A percentile compares a stretch with the other conserved stretches of the same genome.
Evolutionary conservation across 2,888 invertebrate species (phyloP).

Genomic region (Liopterus haemorrhoidalis): DNA sequence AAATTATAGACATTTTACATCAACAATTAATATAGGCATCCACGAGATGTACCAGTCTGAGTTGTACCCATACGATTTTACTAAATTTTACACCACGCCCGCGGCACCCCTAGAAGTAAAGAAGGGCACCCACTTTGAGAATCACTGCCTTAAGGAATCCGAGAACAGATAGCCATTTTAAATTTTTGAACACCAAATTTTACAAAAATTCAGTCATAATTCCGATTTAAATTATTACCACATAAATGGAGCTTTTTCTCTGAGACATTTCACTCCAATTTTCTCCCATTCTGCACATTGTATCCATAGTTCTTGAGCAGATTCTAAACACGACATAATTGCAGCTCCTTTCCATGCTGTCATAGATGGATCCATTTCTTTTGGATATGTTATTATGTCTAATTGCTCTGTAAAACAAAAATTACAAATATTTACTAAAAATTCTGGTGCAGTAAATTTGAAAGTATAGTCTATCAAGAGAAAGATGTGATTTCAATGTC

Average conservation of each 20-base stretch:
- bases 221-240: conserved; percentile 51
- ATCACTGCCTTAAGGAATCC: no score
- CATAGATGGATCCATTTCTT: conserved; percentile 87
- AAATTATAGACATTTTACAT: no score
- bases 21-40: no score
- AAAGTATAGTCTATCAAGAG: neutral
- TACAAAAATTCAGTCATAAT: neutral
- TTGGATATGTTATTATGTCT: conserved; percentile 84
- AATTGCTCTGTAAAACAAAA: conserved; percentile 56
- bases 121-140: no score
- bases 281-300: conserved; percentile 78
- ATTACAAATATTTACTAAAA: no score
- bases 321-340: conserved; percentile 87
- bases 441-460: neutral
- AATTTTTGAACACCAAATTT: no score
- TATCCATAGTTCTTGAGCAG: conserved; percentile 91
- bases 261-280: conserved; percentile 73
- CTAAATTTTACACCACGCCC: no score
- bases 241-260: conserved; percentile 89
- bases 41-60: no score
- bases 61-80: no score
- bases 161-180: no score
- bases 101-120: no score
- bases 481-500: conserved; percentile 11
- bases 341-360: conserved; percentile 94